Percentiles rank a stretch among this genome's conserved stretches.
Conservation (phyloP, 2,113 vertebrate genomes). For the Entelurus aequoreus region DNA sequence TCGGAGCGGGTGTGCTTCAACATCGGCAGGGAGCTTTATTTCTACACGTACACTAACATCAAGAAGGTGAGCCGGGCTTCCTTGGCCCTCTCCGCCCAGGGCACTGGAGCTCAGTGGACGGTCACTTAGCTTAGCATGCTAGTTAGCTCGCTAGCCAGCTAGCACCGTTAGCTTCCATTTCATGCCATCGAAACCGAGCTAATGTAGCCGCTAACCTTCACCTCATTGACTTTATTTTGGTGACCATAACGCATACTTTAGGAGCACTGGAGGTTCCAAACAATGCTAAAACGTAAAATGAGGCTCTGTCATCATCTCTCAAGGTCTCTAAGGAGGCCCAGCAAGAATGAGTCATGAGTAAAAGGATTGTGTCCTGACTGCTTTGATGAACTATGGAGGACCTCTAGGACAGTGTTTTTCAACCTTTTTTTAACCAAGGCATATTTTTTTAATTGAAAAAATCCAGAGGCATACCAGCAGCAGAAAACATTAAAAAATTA, state of each 20-base stretch:
- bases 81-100: not conserved
- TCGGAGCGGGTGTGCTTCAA: conserved; percentile 89
- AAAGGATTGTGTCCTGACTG: not conserved
- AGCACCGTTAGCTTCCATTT: conserved; percentile 5
- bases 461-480: no score
- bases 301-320: no score
- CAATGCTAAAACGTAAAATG: not conserved
- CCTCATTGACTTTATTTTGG: not conserved
- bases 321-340: not conserved
- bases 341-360: not conserved
- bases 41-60: conserved; percentile 82
- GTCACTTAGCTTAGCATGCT: conserved; percentile 40
- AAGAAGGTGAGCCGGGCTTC: conserved; percentile 69
- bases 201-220: not conserved
- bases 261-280: not conserved
- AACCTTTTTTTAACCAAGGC: no score
- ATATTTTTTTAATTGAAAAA: no score
- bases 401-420: no score
- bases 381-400: not conserved
- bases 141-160: conserved; percentile 45
- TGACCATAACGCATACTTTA: no score
- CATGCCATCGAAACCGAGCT: not conserved
- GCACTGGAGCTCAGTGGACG: conserved; percentile 12
- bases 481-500: no score
- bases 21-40: conserved; percentile 86